Percentiles rank a stretch among this genome's conserved stretches.
Evolutionary conservation across 2,797 vertebrate genomes (phyloP).

Genomic region (Halcyon smyrnensis): DNA sequence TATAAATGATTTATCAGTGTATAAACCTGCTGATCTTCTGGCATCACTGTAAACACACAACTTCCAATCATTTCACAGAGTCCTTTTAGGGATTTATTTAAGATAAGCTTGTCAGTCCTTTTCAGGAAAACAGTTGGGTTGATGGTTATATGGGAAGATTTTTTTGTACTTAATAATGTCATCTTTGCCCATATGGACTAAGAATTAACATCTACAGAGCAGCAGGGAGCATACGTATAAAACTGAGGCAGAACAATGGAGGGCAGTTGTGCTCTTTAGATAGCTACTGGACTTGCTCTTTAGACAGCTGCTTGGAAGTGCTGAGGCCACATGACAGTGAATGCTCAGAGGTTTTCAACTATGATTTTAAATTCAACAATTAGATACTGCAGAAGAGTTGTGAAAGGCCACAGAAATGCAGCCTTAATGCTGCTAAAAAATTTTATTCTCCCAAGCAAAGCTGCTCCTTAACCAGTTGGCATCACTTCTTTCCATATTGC

Average conservation of each 20-base stretch:
- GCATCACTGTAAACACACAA: conserved; percentile 10
- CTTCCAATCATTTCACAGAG: conserved; percentile 48
- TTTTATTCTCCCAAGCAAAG: background rate
- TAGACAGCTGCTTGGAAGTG: background rate
- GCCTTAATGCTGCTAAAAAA: background rate
- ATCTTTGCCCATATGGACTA: background rate
- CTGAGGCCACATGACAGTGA: background rate
- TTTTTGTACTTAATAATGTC: background rate
- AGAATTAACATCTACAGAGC: conserved; percentile 19
- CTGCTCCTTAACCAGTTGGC: background rate
- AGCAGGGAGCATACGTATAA: background rate
- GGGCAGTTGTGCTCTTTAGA: background rate
- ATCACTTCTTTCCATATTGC: background rate
- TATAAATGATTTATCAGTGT: conserved; percentile 40
- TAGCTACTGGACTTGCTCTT: background rate
- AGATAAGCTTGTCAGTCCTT: conserved; percentile 21
- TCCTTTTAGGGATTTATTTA: conserved; percentile 38
- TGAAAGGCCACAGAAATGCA: background rate
- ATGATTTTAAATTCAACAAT: background rate
- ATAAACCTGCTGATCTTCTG: conserved; percentile 44
- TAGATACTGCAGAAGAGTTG: background rate
- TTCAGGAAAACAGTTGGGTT: conserved; percentile 21
- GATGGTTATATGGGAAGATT: background rate
- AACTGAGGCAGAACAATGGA: background rate
- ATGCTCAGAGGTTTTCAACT: background rate